These are phyloP conservation scores for Holotrichia oblita DNA, from an alignment of 1,140 invertebrate genomes.

Conservation along the genomic window DNA sequence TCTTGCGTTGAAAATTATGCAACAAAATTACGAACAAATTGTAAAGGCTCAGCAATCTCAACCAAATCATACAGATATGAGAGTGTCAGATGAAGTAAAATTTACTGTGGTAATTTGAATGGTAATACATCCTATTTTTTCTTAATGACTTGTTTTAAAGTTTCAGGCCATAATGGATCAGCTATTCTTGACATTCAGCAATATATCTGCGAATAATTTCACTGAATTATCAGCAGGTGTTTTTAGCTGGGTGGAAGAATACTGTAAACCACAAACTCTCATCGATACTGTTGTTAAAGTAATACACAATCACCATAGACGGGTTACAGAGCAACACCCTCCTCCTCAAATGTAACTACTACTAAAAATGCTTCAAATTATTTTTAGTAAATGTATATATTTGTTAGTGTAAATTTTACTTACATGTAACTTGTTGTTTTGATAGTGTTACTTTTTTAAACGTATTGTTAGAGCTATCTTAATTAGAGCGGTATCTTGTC, in stretches of 20 bases:
- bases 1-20: conserved; percentile 91
- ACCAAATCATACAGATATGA: conserved; percentile 84
- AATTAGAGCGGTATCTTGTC: background rate
- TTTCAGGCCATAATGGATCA: conserved; percentile 96
- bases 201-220: conserved; percentile 91
- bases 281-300: conserved; percentile 82
- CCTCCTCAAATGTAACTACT: background rate
- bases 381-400: background rate
- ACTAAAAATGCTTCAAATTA: background rate
- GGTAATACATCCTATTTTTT: conserved; percentile 52
- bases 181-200: conserved; percentile 89
- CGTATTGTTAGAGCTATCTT: background rate
- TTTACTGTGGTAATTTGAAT: conserved; percentile 96
- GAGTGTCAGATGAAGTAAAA: conserved; percentile 93
- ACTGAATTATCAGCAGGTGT: conserved; percentile 91
- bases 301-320: conserved; percentile 73
- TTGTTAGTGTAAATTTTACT: background rate
- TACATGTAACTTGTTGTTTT: background rate
- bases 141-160: conserved; percentile 64
- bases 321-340: background rate
- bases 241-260: conserved; percentile 96
- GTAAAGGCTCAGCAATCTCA: conserved; percentile 95
- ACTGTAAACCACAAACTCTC: conserved; percentile 95
- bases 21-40: conserved; percentile 94
- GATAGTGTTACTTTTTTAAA: background rate